phyloP scores from a whole-genome alignment of 1,140 invertebrate genomes.

The Drosophila tropicalis region DNA sequence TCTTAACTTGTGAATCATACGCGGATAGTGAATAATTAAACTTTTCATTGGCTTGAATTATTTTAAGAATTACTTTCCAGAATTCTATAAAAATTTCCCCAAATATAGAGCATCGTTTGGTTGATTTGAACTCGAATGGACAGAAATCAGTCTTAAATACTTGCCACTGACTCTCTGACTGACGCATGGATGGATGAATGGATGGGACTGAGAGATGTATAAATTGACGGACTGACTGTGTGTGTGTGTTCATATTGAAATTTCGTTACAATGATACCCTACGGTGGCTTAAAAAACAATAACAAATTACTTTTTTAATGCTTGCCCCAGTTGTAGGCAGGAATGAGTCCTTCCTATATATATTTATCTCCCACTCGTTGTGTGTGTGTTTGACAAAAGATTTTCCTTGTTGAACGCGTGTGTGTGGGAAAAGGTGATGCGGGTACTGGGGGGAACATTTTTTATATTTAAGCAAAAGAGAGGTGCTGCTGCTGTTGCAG shows the following conservation, averaged over 20 bases:
- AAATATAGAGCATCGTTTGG: conserved; percentile 6
- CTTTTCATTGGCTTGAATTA: too few species aligned
- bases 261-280: conserved; percentile 59
- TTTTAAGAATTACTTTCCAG: too few species aligned
- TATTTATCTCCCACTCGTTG: conserved; percentile 7
- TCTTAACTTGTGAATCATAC: too few species aligned
- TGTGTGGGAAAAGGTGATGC: conserved; percentile 42
- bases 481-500: conserved; percentile 39
- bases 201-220: background rate
- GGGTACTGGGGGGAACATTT: conserved; percentile 46
- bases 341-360: conserved; percentile 16
- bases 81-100: too few species aligned
- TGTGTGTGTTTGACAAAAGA: conserved; percentile 17
- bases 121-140: conserved; percentile 13
- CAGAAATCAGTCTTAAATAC: conserved; percentile 56
- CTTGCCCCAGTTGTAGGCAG: conserved; percentile 16
- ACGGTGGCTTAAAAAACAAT: conserved; percentile 57
- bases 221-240: background rate
- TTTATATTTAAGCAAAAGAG: conserved; percentile 47
- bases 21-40: too few species aligned
- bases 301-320: conserved; percentile 66
- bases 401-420: conserved; percentile 18
- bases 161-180: conserved; percentile 42
- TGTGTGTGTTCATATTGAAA: conserved; percentile 46
- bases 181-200: background rate